Percentiles rank a stretch among this genome's conserved stretches.
Evolutionary conservation across 2,888 invertebrate genomes (phyloP).

Genomic region (Odontocerum albicorne): DNA sequence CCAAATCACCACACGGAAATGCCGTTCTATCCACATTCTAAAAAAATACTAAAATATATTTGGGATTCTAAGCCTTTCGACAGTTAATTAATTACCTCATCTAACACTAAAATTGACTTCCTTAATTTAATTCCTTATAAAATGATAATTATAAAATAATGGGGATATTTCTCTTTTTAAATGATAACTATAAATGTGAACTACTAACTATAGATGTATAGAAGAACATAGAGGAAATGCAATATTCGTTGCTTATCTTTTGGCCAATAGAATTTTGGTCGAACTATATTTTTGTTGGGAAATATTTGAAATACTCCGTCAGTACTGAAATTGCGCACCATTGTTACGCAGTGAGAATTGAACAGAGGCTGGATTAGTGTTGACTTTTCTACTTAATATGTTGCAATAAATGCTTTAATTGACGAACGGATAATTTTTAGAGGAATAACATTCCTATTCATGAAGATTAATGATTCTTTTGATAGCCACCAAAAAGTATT

Average conservation of each 20-base stretch:
- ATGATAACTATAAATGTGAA: neutral
- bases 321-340: no score
- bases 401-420: no score
- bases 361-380: no score
- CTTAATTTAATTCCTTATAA: neutral
- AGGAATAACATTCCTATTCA: no score
- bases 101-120: constrained; percentile 14
- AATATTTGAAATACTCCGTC: no score
- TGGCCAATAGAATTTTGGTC: constrained; percentile 23
- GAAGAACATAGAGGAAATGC: constrained; percentile 57
- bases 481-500: no score
- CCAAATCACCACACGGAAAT: neutral
- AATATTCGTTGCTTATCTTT: constrained; percentile 50
- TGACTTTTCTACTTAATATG: no score
- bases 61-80: constrained; percentile 9
- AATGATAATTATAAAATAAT: neutral
- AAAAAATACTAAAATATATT: constrained; percentile 10
- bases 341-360: no score
- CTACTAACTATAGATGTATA: constrained; percentile 49
- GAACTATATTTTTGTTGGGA: constrained; percentile 19
- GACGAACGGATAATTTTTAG: no score
- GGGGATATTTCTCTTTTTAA: neutral
- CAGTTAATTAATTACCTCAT: constrained; percentile 1
- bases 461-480: no score
- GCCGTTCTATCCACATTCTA: neutral